These are phyloP conservation scores for Antitype chi DNA, from an alignment of 2,888 invertebrate genomes.

Conservation along the genomic window DNA sequence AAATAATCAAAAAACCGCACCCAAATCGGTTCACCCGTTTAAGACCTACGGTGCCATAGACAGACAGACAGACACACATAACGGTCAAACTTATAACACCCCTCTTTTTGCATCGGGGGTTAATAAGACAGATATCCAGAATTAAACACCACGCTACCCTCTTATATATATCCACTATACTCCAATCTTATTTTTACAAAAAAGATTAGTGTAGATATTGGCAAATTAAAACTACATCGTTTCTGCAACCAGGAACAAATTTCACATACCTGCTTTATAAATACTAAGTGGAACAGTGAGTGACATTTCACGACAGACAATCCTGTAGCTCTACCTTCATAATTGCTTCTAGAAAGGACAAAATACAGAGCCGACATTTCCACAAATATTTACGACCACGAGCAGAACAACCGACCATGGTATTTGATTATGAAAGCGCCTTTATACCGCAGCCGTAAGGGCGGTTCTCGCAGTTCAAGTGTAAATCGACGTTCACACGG, in stretches of 20 bases:
- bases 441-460: not conserved
- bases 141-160: too few species aligned
- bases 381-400: conserved; percentile 75
- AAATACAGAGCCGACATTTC: conserved; percentile 73
- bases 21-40: too few species aligned
- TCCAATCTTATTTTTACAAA: not conserved
- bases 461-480: not conserved
- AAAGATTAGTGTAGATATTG: not conserved
- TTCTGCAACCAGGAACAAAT: conserved; percentile 14
- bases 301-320: conserved; percentile 74
- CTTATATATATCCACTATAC: not conserved
- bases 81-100: too few species aligned
- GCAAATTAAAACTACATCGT: not conserved
- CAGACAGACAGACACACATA: too few species aligned
- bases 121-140: not conserved
- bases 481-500: not conserved
- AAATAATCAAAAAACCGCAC: too few species aligned
- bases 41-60: too few species aligned
- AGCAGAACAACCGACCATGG: not conserved
- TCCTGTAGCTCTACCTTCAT: conserved; percentile 78
- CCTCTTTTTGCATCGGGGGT: too few species aligned
- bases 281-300: conserved; percentile 62
- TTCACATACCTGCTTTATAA: conserved; percentile 28
- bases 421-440: not conserved
- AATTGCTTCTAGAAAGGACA: conserved; percentile 79